Conservation (phyloP, 2,797 vertebrate species). For the Lepidocolaptes lacrymiger region DNA sequence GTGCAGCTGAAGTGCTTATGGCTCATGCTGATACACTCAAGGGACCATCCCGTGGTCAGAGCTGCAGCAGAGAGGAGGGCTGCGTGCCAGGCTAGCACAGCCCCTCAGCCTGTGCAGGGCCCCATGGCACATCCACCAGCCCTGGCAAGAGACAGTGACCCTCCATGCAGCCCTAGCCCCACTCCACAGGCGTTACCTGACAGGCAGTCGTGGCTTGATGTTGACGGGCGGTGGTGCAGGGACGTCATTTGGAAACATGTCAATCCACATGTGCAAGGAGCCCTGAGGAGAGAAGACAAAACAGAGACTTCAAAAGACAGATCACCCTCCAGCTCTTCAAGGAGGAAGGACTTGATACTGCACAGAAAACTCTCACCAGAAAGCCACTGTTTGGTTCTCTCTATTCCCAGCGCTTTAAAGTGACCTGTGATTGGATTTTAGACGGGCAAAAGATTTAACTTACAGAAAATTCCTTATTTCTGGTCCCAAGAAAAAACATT, state of each 20-base stretch:
- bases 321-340: background rate
- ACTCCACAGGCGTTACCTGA: constrained; percentile 77
- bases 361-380: background rate
- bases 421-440: background rate
- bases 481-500: background rate
- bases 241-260: constrained; percentile 91
- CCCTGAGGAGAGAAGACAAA: constrained; percentile 77
- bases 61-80: background rate
- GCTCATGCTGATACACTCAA: background rate
- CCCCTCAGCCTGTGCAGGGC: background rate
- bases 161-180: background rate
- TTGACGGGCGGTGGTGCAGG: constrained; percentile 88
- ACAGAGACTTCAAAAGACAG: background rate
- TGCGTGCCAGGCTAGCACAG: background rate
- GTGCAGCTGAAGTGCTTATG: background rate
- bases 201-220: constrained; percentile 89
- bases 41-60: background rate
- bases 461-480: background rate
- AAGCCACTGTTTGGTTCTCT: background rate
- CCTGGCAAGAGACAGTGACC: background rate
- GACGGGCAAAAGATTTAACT: background rate
- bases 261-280: constrained; percentile 94
- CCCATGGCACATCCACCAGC: fast-evolving
- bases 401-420: background rate
- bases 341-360: background rate